Base-by-base conservation (phyloP, 2,888 invertebrate genomes). In the Eretmocerus hayati region DNA sequence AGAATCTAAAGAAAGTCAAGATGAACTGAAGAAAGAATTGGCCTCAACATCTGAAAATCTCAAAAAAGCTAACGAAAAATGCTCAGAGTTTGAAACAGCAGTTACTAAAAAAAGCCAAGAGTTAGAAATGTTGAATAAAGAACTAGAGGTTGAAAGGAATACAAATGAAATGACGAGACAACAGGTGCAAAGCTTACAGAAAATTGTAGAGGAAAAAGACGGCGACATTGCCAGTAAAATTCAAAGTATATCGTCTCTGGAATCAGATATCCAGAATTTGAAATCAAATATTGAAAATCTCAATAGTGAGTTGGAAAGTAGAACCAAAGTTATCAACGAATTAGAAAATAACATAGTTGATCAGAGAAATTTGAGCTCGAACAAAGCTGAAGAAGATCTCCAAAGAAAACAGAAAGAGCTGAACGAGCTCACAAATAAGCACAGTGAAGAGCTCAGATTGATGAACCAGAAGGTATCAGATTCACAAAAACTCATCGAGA, bases 181-280 rank as follows among this genome's bases (percentile, higher is more conserved):
- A 30, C 39, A 55, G 20, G 45, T 57, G 19, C 33, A 45, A 18
- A 18, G 19, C 2, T 53, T 77, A 55, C 73, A 77, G 38, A 75
- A 77, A 48, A 74, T 75, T 61, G 58, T 77, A 35, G 72, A 74
- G 43, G 73, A 72, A 59, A 75, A 75, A 13, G 74, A 75, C 57
- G 74, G 75, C 55, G 75, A 76, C 54, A 65, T 77, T 31, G 73
- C 73, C 58, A 73, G 75, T 52, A 74, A 77, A 63, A 58, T 74
- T 19, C 76, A 76, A 62, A 73, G 74, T 62, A 75, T 78, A 42
- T 70, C 71, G 53, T 72, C 72, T 60, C 72, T 77, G 46, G 75
- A 77, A 64, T 74, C 75, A 56, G 74, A 72, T 1, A 62, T 77
- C 42, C 56, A 60, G 36, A 50, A 41, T 26, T 50, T 64, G 16